Evolutionary conservation across 2,888 invertebrate species (phyloP).

Genomic region (Amphipoea oculea): DNA sequence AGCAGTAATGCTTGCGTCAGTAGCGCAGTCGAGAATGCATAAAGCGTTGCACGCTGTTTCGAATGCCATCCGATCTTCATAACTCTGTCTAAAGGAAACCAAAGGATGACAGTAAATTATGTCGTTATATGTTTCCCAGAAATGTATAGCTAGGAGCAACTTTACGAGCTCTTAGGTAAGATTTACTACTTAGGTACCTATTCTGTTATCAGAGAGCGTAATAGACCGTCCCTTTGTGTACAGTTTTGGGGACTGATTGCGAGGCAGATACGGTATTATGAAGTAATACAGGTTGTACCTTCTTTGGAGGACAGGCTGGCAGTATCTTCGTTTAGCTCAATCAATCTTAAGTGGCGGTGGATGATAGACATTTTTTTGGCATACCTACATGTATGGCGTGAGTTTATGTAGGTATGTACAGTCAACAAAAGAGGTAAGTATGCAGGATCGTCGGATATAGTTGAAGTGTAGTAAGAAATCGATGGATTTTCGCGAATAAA

Average conservation of each 20-base stretch:
- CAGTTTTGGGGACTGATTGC: conserved; percentile 39
- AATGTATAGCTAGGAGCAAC: conserved; percentile 29
- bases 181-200: conserved; percentile 26
- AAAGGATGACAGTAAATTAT: conserved; percentile 23
- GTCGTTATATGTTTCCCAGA: not conserved
- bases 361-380: not conserved
- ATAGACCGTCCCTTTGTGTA: conserved; percentile 34
- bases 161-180: conserved; percentile 53
- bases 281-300: not conserved
- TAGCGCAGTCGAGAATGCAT: not conserved
- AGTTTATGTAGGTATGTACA: not conserved
- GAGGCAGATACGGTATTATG: conserved; percentile 19
- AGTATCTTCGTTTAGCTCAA: not conserved
- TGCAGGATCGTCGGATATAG: too few relatives aligned
- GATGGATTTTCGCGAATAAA: too few relatives aligned
- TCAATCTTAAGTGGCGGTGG: not conserved
- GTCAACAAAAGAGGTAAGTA: too few relatives aligned
- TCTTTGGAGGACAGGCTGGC: not conserved
- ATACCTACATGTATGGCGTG: not conserved
- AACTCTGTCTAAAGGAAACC: conserved; percentile 5
- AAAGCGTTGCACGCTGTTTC: not conserved
- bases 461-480: too few relatives aligned
- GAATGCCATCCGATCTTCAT: not conserved
- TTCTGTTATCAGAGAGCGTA: conserved; percentile 41
- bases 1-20: not conserved